Base-by-base conservation (phyloP, 2,888 invertebrate species). In the Pachliopta kotzebuea region DNA sequence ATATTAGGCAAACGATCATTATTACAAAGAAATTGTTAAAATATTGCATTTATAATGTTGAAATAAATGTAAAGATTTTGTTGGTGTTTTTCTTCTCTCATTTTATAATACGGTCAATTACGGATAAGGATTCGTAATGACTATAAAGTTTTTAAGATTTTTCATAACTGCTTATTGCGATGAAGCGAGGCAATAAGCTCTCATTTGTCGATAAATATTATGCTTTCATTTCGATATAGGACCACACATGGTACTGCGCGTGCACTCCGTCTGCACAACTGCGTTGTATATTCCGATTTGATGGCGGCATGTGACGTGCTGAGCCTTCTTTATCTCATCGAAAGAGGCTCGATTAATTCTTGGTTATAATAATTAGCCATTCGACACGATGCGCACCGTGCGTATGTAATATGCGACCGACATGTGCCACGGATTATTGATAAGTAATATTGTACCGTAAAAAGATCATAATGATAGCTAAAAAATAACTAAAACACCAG, bases 121-220 rank as follows among this genome's bases (percentile, higher is more conserved):
- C 56, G 31, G 20, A 62, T 18, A 24, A 45, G 45, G 21, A 49
- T 9, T 21, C 26, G 60, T 53, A 66, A 72, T 72, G 71, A 70
- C 78, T 78, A 81, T 80, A 76, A 70, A 77, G 75, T 74, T 76
- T 72, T 69, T 68, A 2, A 72, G 66, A 73, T 76, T 81, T 78
- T 78, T 76, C 81, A 81, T 85, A 80, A 77, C 72, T 74, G 77
- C 77, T 75, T 81, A 79, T 80, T 74, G 76, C 72, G 68, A 69
- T 69, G 70, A 72, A 66, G 75, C 77, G 70, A 72, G 66, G 75
- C 77, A 78, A 81, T 77, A 79, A 78, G 77, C 74, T 72, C 76
- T 77, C 76, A 79, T 81, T 82, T 82, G 80, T 83, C 80, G 83
- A 84, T 88, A 87, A 88, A 85, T 82, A 86, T 86, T 84, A 79